Evolutionary conservation across 2,797 vertebrate species (phyloP), one percentile per base, ranked within the genome.

Genomic region (Rachycentron canadum): DNA sequence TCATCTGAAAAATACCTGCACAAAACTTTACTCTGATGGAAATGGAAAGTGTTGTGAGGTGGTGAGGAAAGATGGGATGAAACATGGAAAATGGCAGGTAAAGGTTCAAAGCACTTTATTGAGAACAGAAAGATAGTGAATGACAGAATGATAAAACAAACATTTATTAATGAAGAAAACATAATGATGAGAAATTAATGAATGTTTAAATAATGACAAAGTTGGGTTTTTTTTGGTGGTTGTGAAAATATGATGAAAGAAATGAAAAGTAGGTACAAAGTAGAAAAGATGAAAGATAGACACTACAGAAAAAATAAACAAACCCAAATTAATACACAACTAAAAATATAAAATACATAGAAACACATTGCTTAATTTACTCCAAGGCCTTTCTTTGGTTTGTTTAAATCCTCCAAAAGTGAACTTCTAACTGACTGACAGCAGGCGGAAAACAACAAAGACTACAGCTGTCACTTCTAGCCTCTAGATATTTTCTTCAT

Each of bases 401-500:
- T 57, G 8, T 17, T 67, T 34, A 32, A 64, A 73, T 77, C 21
- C 36, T 73, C 16, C 9, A 57, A 30, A 58, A 6, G 9, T 5
- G 1, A 55, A 41, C 25, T 49, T 16, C 50, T 40, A 50, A 53
- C 26, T 13, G 5, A 69, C 34, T 58, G 21, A 74, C 45, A 34
- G 8, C 17, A 32, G 40, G n/a, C 55, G 76, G 25, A 75, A 14
- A 60, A 60, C 61, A 45, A 79, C 32, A 61, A 36, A 36, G 0
- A 49, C 83, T 84, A 85, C 65, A 30, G 69, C 67, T 58, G 57
- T 34, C 73, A 76, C 61, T 65, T 70, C 76, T 83, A 87, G 41
- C 82, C 76, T 89, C 91, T 95, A 95, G 94, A 94, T 95, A 76
- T 70, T 81, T 82, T 93, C 94, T 91, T 96, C 95, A 94, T 95